Evolutionary conservation across 2,113 vertebrate genomes (phyloP), one percentile per base, ranked within the genome.

Genomic region (Hydrochoerus hydrochaeris): DNA sequence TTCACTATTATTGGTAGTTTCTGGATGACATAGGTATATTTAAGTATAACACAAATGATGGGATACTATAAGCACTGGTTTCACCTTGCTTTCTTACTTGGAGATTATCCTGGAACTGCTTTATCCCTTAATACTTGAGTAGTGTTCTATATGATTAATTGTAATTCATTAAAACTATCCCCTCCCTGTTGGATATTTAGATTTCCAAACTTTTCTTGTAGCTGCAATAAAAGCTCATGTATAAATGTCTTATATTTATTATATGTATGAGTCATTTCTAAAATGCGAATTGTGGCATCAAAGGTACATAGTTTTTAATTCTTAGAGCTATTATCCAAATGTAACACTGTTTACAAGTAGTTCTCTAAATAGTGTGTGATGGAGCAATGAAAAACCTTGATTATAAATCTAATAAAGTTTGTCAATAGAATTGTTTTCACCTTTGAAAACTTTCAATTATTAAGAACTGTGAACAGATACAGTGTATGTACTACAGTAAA

Each of bases 191-290:
- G 44, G 77, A n/a, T 77, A 95, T 11, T 60, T 88, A 60, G 49
- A 71, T 85, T 94, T 75, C n/a, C n/a, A 95, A 95, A 92, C 7
- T 28, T 96, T 28, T 96, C 41, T 41, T 85, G 14, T 60, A 83
- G 35, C 30, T 85, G 19, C 83, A 85, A 46, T 81, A 57, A 91
- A 75, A 75, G 88, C 62, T 85, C 19, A 88, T 6, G 19, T 77
- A 62, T 16, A 80, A 80, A 69, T 82, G 12, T 83, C 65, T 96
- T 94, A n/a, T 69, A 95, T 10, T 49, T 30, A 80, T 49, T 30
- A 80, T 20, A 91, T 57, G 46, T 80, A 80, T 7, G 88, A 85
- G 69, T 91, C 46, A 90, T 85, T 88, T 32, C 49, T 85, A 54
- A 11, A 90, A 93, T 62, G 49, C 14, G 35, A 94, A 95, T 77